Conservation (phyloP, 2,113 vertebrate genomes). For the Hippopotamus amphibius region DNA sequence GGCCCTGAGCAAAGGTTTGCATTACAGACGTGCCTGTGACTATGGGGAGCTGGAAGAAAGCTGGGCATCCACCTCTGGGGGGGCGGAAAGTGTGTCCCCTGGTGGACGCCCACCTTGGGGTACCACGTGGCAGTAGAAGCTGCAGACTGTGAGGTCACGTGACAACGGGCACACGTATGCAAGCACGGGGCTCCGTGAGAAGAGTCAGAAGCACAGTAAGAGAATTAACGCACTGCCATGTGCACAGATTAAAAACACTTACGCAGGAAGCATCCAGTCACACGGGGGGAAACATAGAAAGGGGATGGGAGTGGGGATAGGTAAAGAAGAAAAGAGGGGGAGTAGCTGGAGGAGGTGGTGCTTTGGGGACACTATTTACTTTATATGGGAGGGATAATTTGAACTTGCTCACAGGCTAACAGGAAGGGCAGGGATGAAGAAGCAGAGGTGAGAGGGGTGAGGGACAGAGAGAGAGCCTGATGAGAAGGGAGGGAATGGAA, state of each 20-base stretch:
- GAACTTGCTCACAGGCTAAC: background rate
- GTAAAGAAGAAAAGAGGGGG: background rate
- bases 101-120: background rate
- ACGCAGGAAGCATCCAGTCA: background rate
- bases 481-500: background rate
- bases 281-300: background rate
- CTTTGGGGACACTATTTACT: background rate
- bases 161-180: too few species aligned
- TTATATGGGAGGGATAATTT: background rate
- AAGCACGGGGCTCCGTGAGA: background rate
- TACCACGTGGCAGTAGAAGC: background rate
- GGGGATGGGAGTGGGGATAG: background rate
- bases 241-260: background rate
- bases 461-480: background rate
- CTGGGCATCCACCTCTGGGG: background rate
- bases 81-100: too few species aligned
- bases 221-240: background rate
- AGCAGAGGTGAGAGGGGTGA: background rate
- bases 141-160: fast-evolving
- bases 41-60: background rate
- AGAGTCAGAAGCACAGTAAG: background rate
- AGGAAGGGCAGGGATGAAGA: background rate
- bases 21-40: fast-evolving
- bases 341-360: background rate
- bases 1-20: too few species aligned